A percentile compares a stretch with the other conserved stretches of the same genome.
Conservation (phyloP, 2,113 vertebrate genomes). For the Dromas ardeola region DNA sequence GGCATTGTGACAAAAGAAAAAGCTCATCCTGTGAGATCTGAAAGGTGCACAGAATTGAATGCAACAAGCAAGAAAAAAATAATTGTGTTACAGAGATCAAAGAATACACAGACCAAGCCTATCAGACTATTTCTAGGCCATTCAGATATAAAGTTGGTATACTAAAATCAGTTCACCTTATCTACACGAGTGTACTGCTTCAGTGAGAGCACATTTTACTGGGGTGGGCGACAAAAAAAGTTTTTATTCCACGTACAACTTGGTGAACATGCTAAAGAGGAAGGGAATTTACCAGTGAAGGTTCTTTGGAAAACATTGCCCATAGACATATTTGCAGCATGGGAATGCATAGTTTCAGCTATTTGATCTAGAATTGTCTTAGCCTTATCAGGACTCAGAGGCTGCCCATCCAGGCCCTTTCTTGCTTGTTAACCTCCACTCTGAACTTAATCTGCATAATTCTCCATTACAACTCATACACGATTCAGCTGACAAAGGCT, state of each 20-base stretch:
- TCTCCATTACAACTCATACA: not conserved
- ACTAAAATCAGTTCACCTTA: not conserved
- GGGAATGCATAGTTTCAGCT: not conserved
- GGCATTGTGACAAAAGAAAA: not conserved
- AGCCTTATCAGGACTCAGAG: not conserved
- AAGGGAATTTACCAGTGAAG: not conserved
- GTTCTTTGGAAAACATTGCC: not conserved
- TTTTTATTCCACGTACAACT: not conserved
- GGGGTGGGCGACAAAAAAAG: not conserved
- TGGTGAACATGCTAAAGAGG: not conserved
- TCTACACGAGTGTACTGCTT: not conserved
- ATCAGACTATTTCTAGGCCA: not conserved
- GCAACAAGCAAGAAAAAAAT: not conserved
- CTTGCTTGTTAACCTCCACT: not conserved
- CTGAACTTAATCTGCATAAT: not conserved
- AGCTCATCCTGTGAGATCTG: not conserved
- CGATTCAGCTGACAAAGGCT: not conserved
- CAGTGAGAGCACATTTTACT: not conserved
- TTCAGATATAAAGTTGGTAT: not conserved
- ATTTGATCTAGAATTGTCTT: not conserved
- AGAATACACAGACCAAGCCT: not conserved
- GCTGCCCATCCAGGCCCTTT: not conserved
- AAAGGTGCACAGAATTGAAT: not conserved
- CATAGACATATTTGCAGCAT: rapidly evolving
- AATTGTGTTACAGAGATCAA: not conserved